These are phyloP conservation scores for Panonychus citri DNA, from an alignment of 1,140 invertebrate species.

Conservation along the genomic window DNA sequence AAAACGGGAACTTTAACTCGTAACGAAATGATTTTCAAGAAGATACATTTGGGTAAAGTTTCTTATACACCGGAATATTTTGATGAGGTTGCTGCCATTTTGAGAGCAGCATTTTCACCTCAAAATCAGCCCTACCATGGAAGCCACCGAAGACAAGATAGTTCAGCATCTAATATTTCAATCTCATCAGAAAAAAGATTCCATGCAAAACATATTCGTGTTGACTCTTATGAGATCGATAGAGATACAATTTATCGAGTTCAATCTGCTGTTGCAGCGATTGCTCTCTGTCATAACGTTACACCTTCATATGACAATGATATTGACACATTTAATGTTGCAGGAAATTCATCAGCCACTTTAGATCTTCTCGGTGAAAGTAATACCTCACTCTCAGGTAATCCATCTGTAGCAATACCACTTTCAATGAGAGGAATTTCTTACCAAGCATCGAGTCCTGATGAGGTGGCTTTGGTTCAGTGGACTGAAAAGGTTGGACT, in stretches of 20 bases:
- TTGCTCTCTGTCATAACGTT: slow-evolving; percentile 95
- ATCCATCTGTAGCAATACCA: slow-evolving; percentile 9
- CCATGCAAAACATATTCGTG: slow-evolving; percentile 5
- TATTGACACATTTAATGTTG: background rate
- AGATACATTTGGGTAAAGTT: slow-evolving; percentile 68
- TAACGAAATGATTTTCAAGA: slow-evolving; percentile 96
- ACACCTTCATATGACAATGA: slow-evolving; percentile 72
- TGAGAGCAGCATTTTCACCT: slow-evolving; percentile 17
- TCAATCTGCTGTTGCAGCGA: slow-evolving; percentile 68
- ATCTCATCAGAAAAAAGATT: slow-evolving; percentile 8
- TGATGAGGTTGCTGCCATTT: slow-evolving; percentile 33
- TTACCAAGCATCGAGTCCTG: slow-evolving; percentile 87
- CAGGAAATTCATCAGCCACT: background rate
- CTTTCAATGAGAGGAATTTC: slow-evolving; percentile 7
- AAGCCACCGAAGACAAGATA: slow-evolving; percentile 11
- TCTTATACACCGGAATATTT: slow-evolving; percentile 67
- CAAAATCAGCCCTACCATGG: slow-evolving; percentile 1
- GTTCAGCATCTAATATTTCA: slow-evolving; percentile 12
- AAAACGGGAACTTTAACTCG: slow-evolving; percentile 97
- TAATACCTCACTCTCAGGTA: background rate
- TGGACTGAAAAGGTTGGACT: slow-evolving; percentile 45
- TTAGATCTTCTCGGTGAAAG: background rate
- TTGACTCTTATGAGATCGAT: slow-evolving; percentile 14
- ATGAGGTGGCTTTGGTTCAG: slow-evolving; percentile 69
- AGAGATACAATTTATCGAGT: slow-evolving; percentile 29